Evolutionary conservation across 1,140 invertebrate species (phyloP), one percentile per base, ranked within the genome.

Genomic region (Tigriopus japonicus): DNA sequence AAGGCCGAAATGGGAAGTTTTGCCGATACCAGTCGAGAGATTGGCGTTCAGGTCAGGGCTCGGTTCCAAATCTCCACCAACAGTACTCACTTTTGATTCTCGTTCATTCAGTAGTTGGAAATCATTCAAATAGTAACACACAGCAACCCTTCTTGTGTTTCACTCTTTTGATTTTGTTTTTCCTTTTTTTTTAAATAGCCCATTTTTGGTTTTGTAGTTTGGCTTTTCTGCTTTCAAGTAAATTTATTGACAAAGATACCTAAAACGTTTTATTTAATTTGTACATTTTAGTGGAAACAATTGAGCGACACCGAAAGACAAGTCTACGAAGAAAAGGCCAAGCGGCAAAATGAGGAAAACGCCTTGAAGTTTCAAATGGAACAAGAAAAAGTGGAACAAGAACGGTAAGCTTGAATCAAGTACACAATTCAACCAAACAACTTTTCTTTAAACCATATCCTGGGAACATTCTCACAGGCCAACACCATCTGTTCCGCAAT

Each of bases 321-420:
- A 28, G 78, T 80, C 42, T 98, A 91, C 81, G 95, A 98, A 75
- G 87, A 93, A 69, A 77, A 81, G 52, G 92, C 92, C 3, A 80
- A 80, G 14, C 81, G 82, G 67, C 81, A 90, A 68, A 95, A 95
- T 68, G 85, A 87, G 68, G 86, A 91, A 68, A 81, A 77, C 10
- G 77, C 79, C 42, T 78, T 78, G 1, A 66, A 67, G 56, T 54
- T 64, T 42, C 28, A 58, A 6, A 60, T 63, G 6, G 66, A 60
- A 41, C 59, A 24, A 43, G 10, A 68, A 72, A 65, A 14, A 63
- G 59, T 23, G 21, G 60, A 61, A 5, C 28, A 35, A 35, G 28
- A 35, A 35, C 28, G 28, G 28, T 35, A 35, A 35, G 28, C 3
- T 35, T 35, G 3, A 9, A 35, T 9, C 28, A 5, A 35, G 9